Percentiles rank a stretch among this genome's conserved stretches.
phyloP scores from a whole-genome alignment of 2,113 vertebrate species.

The Notarius quadriscutis region DNA sequence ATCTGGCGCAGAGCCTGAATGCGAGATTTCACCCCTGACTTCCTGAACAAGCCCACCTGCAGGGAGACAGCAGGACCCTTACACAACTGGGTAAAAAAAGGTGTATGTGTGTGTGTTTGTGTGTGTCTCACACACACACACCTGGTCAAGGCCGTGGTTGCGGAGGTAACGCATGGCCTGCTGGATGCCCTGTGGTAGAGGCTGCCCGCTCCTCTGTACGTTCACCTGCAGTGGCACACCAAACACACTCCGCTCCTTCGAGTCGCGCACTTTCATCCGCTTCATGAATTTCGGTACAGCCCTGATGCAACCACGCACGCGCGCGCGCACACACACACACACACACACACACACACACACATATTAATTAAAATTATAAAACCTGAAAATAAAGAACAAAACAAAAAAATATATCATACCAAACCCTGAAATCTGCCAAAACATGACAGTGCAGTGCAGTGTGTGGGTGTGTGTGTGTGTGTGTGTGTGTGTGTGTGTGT shows the following conservation, averaged over 20 bases:
- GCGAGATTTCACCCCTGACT: constrained; percentile 95
- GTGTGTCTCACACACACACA: constrained; percentile 52
- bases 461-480: no score
- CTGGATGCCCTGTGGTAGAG: constrained; percentile 93
- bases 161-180: constrained; percentile 90
- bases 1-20: constrained; percentile 94
- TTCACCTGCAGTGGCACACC: constrained; percentile 92
- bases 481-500: no score
- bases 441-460: neutral
- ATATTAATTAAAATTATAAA: neutral
- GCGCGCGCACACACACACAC: constrained; percentile 17
- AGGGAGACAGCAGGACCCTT: neutral
- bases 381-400: no score
- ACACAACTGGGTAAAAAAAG: neutral
- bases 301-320: constrained; percentile 73
- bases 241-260: constrained; percentile 92
- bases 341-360: constrained; percentile 16
- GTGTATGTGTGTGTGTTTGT: constrained; percentile 22
- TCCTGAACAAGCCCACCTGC: constrained; percentile 95
- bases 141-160: constrained; percentile 93
- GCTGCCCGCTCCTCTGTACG: constrained; percentile 91
- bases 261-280: constrained; percentile 94
- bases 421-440: neutral
- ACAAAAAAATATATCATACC: no score
- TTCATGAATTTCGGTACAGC: constrained; percentile 99